A percentile compares a stretch with the other conserved stretches of the same genome.
phyloP scores from a whole-genome alignment of 2,797 vertebrate genomes.

The Carduelis carduelis region DNA sequence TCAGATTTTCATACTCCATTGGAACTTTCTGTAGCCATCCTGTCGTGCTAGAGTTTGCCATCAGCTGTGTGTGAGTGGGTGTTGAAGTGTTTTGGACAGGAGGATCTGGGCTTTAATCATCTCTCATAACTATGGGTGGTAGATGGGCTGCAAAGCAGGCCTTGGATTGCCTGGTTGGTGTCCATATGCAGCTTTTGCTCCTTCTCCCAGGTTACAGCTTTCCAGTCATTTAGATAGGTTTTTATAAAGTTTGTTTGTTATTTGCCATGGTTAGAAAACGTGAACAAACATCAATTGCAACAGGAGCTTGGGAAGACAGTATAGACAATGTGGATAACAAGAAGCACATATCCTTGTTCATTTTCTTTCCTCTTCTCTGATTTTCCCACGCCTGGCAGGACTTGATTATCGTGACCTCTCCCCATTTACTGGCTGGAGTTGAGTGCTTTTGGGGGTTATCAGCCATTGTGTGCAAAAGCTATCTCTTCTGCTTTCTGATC shows the following conservation, averaged over 20 bases:
- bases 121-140: not conserved
- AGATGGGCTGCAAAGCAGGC: not conserved
- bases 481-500: not conserved
- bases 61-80: not conserved
- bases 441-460: not conserved
- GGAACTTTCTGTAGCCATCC: not conserved
- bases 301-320: not conserved
- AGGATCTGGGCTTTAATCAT: not conserved
- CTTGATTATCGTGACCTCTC: not conserved
- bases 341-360: not conserved
- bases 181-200: not conserved
- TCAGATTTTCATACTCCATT: not conserved
- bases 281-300: not conserved
- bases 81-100: not conserved
- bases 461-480: not conserved
- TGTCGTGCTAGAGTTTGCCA: not conserved
- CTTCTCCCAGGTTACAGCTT: not conserved
- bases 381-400: not conserved
- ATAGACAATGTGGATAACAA: not conserved
- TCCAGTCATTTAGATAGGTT: not conserved
- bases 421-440: not conserved
- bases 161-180: not conserved
- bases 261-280: not conserved
- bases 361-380: slow-evolving; percentile 12
- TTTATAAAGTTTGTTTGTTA: not conserved